phyloP scores from a whole-genome alignment of 2,113 vertebrate genomes.

The Anguilla rostrata region DNA sequence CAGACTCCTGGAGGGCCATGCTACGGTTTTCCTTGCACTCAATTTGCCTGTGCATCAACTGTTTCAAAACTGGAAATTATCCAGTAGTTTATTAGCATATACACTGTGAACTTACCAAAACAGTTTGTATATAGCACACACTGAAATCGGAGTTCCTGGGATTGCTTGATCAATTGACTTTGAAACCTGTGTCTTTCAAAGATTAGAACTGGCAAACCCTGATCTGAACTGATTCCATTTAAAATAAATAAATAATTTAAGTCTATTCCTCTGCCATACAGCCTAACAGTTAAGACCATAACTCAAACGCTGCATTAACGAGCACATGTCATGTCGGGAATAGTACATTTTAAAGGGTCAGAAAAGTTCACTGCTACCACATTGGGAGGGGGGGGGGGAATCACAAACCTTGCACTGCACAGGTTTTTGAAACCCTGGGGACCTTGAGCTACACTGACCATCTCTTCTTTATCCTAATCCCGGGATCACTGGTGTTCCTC shows the following conservation, averaged over 20 bases:
- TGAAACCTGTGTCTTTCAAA: neutral
- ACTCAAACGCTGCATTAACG: neutral
- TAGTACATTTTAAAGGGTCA: neutral
- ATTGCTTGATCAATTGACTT: neutral
- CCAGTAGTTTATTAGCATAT: neutral
- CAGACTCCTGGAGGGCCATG: neutral
- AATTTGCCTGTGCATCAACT: neutral
- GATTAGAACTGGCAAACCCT: neutral
- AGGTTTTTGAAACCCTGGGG: neutral
- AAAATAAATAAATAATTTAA: neutral
- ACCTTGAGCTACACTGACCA: conserved; percentile 2
- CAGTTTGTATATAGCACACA: too few relatives aligned
- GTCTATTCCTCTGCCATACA: neutral
- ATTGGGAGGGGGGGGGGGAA: neutral
- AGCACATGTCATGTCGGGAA: neutral
- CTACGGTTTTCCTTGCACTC: neutral
- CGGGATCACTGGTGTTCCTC: neutral
- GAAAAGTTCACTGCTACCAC: neutral
- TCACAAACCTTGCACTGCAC: conserved; percentile 24
- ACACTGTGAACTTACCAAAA: too few relatives aligned
- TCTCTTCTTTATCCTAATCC: conserved; percentile 7
- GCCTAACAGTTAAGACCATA: neutral
- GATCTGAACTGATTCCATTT: neutral
- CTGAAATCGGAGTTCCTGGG: neutral
- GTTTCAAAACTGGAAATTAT: neutral